Evolutionary conservation across 2,888 invertebrate genomes (phyloP), one percentile per base, ranked within the genome.

Genomic region (Agrilus mali): DNA sequence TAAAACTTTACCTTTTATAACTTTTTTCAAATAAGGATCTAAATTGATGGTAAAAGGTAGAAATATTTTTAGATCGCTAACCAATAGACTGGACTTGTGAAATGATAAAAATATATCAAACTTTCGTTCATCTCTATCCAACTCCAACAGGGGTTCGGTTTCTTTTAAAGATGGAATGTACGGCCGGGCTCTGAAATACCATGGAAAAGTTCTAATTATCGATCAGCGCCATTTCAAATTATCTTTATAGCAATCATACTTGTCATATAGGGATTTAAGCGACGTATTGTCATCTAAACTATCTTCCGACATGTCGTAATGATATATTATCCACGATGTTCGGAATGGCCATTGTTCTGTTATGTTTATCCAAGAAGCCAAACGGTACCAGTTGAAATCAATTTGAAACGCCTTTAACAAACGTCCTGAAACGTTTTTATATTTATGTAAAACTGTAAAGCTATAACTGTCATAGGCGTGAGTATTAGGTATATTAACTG

Each of bases 281-380:
- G 94, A 82, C 36, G 82, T 80, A 47, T 76, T 75, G 63, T 95
- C 94, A 47, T 94, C 93, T 38, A 92, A 75, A 47, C 77, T 77
- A 22, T 92, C 88, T 62, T 95, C 93, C 55, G 80, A 82, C 44
- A 86, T 78, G 65, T 96, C 95, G 62, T 87, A 92, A 64, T 92
- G 86, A 57, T 94, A 80, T 50, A 97, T 93, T 58, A 98, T 85
- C 95, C 96, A 96, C 12, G 96, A 95, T 20, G 95, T 89, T 43
- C 96, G 76, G 68, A 94, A 88, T 0, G 97, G 97, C 97, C 97
- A 98, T 65, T 97, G 97, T 63, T 98, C 98, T 0, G 96, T 94
- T 44, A 98, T 80, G 68, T 97, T 96, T 53, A 97, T 88, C 97
- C 97, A 97, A 45, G 92, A 89, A 48, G 95, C 95, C 55, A 98